phyloP scores from a whole-genome alignment of 2,797 vertebrate genomes.

The Loris lydekkerianus region DNA sequence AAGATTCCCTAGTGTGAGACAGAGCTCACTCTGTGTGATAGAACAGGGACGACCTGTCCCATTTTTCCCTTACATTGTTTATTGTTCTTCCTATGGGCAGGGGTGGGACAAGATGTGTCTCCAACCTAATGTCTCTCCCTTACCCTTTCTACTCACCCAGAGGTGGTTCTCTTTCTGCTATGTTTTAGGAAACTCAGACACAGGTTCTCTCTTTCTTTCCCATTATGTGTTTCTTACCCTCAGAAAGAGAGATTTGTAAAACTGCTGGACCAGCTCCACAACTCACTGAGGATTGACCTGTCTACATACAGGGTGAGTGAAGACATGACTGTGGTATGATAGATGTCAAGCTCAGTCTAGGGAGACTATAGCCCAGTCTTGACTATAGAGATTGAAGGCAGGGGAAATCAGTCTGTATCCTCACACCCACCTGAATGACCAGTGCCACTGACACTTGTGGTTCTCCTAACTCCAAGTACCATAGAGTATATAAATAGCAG shows the following conservation, averaged over 20 bases:
- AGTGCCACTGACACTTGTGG: background rate
- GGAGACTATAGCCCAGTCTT: background rate
- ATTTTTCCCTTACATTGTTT: background rate
- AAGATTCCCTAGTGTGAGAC: slow-evolving; percentile 41
- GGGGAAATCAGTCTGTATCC: background rate
- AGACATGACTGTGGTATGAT: background rate
- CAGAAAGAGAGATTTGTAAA: slow-evolving; percentile 99
- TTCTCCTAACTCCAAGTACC: background rate
- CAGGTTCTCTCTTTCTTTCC: background rate
- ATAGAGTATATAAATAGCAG: background rate
- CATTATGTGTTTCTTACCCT: slow-evolving; percentile 72
- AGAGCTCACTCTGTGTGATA: background rate
- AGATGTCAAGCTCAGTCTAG: background rate
- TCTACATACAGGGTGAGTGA: slow-evolving; percentile 97
- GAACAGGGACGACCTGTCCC: background rate
- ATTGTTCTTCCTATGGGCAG: background rate
- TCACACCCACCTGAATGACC: background rate
- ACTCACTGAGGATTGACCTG: slow-evolving; percentile 98
- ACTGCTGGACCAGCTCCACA: slow-evolving; percentile 98
- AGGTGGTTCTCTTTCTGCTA: slow-evolving; percentile 62
- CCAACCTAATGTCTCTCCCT: background rate
- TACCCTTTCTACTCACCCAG: background rate
- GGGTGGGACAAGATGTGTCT: background rate
- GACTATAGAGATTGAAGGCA: slow-evolving; percentile 17
- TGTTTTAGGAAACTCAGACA: background rate